Base-by-base conservation (phyloP, 2,888 invertebrate species). In the Romanomermis culicivorax region DNA sequence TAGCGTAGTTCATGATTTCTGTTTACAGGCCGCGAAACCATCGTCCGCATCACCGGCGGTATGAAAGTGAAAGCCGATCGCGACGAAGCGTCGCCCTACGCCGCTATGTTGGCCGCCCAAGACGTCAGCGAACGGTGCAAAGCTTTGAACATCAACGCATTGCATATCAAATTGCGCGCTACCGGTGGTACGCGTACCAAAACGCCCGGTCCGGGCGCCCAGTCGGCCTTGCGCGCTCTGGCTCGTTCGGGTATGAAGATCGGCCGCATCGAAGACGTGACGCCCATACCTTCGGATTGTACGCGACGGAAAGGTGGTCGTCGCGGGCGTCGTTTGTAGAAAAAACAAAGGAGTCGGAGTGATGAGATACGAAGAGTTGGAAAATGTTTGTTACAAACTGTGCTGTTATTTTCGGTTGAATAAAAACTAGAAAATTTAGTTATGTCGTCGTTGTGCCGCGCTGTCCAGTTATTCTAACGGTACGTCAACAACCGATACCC, bases 31-130 rank as follows among this genome's bases (percentile, higher is more conserved):
- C 61, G 75, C 60, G 77, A 77, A 69, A 77, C 77, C n/a, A 76
- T 77, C 61, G 72, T 71, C 42, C 71, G 95, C 69, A 87, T 97
- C 54, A 97, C 97, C 64, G 75, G 75, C 61, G 75, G 75, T 56
- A 99, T 97, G 97, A 97, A 97, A 77, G 97, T 99, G 50, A 97
- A 97, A 76, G 97, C 97, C 65, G 97, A 99, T 77, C 82, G 97
- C 77, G 97, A 97, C 75, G 97, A 97, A 75, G 89, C 97, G 61
- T 95, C 95, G 50, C 97, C 97, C 51, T 99, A 97, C 71, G 97
- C 97, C 68, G 97, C 97, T 80, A 99, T 97, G 97, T 88, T 97
- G 76, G 97, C 97, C 65, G 95, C 95, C 62, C 95, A 97, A 78
- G 97, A 99, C 77, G 97, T 97, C 57, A 91, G 97, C 64, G 97